Percentiles rank a stretch among this genome's conserved stretches.
phyloP scores from a whole-genome alignment of 1,140 invertebrate genomes.

The Anthonomus grandis region DNA sequence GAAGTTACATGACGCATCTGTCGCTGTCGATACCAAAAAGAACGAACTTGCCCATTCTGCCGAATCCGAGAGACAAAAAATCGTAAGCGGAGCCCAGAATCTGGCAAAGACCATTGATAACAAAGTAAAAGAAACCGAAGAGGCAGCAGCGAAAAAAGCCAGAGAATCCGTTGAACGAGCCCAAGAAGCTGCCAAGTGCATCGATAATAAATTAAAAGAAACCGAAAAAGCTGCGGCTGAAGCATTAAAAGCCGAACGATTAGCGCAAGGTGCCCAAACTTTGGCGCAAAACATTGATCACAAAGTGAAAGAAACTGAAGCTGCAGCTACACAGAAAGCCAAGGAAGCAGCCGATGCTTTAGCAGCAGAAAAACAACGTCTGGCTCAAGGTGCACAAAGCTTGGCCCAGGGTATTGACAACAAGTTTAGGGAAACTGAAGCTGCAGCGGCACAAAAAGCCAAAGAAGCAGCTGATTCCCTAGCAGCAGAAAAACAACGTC shows the following conservation, averaged over 20 bases:
- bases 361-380: neutral
- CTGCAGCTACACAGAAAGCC: conserved; percentile 9
- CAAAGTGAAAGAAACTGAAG: conserved; percentile 24
- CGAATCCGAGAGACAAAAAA: conserved; percentile 11
- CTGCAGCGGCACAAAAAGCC: conserved; percentile 22
- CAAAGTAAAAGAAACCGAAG: conserved; percentile 24
- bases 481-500: conserved; percentile 17
- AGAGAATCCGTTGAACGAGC: conserved; percentile 17
- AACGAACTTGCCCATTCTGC: conserved; percentile 17
- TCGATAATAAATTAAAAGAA: conserved; percentile 26
- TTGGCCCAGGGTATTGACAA: conserved; percentile 15
- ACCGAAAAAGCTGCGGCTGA: conserved; percentile 12
- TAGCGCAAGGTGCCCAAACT: conserved; percentile 16
- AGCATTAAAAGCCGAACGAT: conserved; percentile 1
- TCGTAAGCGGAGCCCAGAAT: conserved; percentile 11
- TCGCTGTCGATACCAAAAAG: conserved; percentile 14
- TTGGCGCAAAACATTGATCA: conserved; percentile 23
- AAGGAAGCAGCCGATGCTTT: conserved; percentile 1
- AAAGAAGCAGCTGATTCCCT: conserved; percentile 22
- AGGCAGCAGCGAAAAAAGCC: conserved; percentile 12
- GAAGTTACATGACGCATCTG: conserved; percentile 17
- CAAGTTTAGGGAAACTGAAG: conserved; percentile 16
- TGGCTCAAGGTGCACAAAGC: conserved; percentile 12
- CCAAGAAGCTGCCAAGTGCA: conserved; percentile 16
- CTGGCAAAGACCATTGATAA: conserved; percentile 24